Evolutionary conservation across 2,888 invertebrate genomes (phyloP).

Genomic region (Corythucha ciliata): DNA sequence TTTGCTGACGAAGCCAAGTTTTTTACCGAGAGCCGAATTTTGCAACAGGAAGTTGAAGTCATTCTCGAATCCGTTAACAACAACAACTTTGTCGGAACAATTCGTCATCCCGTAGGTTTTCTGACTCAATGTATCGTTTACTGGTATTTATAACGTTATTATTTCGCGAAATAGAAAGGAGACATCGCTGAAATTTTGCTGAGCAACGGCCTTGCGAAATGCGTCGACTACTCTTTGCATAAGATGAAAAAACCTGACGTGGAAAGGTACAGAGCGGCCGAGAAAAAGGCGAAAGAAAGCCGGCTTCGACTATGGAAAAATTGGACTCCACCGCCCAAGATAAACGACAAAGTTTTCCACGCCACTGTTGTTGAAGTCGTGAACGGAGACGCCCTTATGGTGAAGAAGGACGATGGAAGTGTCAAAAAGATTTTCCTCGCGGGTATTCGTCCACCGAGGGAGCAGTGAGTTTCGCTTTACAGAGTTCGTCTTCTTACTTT

Average conservation of each 20-base stretch:
- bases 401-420: slow-evolving; percentile 68
- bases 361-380: slow-evolving; percentile 83
- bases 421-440: slow-evolving; percentile 90
- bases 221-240: slow-evolving; percentile 87
- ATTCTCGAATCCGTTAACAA: slow-evolving; percentile 79
- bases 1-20: slow-evolving; percentile 85
- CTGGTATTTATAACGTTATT: neutral
- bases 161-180: slow-evolving; percentile 46
- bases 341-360: slow-evolving; percentile 70
- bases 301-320: slow-evolving; percentile 84
- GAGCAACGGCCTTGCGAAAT: slow-evolving; percentile 84
- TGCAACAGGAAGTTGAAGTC: slow-evolving; percentile 85
- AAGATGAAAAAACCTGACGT: slow-evolving; percentile 69
- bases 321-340: slow-evolving; percentile 62
- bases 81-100: slow-evolving; percentile 85
- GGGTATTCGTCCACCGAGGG: slow-evolving; percentile 88
- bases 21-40: slow-evolving; percentile 81
- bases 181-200: slow-evolving; percentile 91
- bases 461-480: slow-evolving; percentile 43
- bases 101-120: slow-evolving; percentile 66
- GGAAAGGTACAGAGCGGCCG: slow-evolving; percentile 73
- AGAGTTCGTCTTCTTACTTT: neutral
- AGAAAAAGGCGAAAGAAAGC: slow-evolving; percentile 78
- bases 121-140: neutral
- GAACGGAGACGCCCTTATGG: slow-evolving; percentile 85